Percentiles rank a stretch among this genome's conserved stretches.
phyloP scores from a whole-genome alignment of 2,797 vertebrate species.

The Sylvia borin region DNA sequence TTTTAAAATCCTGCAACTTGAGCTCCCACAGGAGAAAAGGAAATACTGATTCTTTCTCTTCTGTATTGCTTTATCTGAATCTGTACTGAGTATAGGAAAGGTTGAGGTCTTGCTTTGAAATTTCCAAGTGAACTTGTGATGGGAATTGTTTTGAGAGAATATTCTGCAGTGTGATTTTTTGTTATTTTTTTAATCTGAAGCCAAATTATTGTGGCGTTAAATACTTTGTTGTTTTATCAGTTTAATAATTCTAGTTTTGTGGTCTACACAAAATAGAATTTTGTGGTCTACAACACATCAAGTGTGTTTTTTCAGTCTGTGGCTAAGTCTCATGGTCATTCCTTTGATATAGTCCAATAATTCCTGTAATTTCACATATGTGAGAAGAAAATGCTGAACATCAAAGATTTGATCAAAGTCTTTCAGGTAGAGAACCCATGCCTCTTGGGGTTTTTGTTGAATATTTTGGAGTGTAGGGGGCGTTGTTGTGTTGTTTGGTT shows the following conservation, averaged over 20 bases:
- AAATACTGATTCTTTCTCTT: not conserved
- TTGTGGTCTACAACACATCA: not conserved
- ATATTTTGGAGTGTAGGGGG: not conserved
- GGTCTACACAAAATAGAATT: too few relatives aligned
- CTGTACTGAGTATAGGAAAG: not conserved
- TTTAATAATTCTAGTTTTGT: not conserved
- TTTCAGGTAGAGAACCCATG: not conserved
- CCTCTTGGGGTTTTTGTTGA: accelerated
- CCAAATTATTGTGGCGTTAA: not conserved
- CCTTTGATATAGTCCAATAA: not conserved
- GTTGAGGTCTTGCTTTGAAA: not conserved
- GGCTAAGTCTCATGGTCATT: not conserved
- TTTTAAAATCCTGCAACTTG: not conserved
- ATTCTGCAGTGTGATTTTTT: not conserved
- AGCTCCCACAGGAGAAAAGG: not conserved
- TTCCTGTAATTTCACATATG: not conserved
- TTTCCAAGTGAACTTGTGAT: not conserved
- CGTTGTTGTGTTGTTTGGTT: too few relatives aligned
- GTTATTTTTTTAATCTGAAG: not conserved
- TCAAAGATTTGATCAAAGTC: not conserved
- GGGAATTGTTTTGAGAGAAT: not conserved
- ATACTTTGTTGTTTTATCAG: not conserved
- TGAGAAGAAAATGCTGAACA: not conserved
- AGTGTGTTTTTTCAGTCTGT: not conserved
- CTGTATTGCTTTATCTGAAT: not conserved